phyloP scores from a whole-genome alignment of 2,888 invertebrate species.

The Nymphalis polychloros region DNA sequence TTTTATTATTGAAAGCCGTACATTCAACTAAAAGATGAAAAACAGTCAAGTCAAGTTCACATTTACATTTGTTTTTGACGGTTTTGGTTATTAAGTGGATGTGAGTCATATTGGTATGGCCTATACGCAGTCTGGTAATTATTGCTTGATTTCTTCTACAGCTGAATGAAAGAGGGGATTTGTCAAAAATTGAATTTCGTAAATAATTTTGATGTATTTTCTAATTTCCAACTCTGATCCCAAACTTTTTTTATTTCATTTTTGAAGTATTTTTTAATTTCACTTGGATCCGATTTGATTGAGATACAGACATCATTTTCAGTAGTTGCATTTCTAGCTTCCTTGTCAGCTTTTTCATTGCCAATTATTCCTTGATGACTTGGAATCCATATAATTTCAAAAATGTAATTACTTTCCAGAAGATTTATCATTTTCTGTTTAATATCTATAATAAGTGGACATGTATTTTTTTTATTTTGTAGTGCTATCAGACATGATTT shows the following conservation, averaged over 20 bases:
- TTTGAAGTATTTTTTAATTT: too few species aligned
- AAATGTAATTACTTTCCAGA: background rate
- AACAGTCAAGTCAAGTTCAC: background rate
- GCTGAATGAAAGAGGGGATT: background rate
- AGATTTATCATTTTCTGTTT: background rate
- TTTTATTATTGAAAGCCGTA: too few species aligned
- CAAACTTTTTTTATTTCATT: slow-evolving; percentile 1
- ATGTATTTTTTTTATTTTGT: too few species aligned
- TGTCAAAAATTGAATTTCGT: slow-evolving; percentile 16
- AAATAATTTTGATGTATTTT: slow-evolving; percentile 7
- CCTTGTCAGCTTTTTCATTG: too few species aligned
- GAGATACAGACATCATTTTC: too few species aligned
- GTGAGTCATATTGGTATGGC: slow-evolving; percentile 16
- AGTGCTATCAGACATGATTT: too few species aligned
- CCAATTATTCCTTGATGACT: too few species aligned
- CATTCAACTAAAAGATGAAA: too few species aligned
- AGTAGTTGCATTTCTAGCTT: too few species aligned
- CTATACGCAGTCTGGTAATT: slow-evolving; percentile 13
- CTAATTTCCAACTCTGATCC: slow-evolving; percentile 2
- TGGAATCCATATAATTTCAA: too few species aligned
- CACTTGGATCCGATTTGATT: too few species aligned
- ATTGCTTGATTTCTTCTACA: slow-evolving; percentile 13
- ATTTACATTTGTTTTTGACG: slow-evolving; percentile 1
- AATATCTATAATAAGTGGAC: too few species aligned
- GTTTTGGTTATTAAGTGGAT: slow-evolving; percentile 9